phyloP scores from a whole-genome alignment of 2,113 vertebrate genomes.

The Sterrhoptilus dennistouni region DNA sequence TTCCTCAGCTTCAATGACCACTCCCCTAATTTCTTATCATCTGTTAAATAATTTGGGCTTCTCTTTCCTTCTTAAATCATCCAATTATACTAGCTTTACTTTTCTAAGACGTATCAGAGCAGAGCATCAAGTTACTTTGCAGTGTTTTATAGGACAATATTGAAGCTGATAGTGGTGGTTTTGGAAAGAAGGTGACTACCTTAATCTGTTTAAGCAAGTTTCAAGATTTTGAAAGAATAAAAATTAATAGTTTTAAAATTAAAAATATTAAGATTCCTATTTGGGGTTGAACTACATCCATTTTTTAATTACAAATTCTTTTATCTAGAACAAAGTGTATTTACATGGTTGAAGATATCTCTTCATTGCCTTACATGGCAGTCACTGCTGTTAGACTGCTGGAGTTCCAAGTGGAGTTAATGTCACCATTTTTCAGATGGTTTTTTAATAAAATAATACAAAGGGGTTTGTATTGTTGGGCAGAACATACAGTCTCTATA shows the following conservation, averaged over 20 bases:
- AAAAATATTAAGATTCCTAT: not conserved
- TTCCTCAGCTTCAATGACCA: not conserved
- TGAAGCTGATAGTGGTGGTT: not conserved
- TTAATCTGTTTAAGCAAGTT: not conserved
- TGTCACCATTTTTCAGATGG: not conserved
- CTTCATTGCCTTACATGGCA: not conserved
- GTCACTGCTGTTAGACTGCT: not conserved
- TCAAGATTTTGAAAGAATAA: not conserved
- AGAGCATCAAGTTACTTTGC: not conserved
- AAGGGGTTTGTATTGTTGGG: not conserved
- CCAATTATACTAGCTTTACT: not conserved
- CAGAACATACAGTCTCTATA: not conserved
- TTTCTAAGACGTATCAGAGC: not conserved
- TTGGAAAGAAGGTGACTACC: not conserved
- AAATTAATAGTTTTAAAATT: not conserved
- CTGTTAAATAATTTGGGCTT: not conserved
- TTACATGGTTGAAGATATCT: not conserved
- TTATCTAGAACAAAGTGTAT: not conserved
- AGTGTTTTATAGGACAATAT: not conserved
- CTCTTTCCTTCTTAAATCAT: constrained; percentile 17
- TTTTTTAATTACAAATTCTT: not conserved
- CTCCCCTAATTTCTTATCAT: not conserved
- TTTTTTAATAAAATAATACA: not conserved
- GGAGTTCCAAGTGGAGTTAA: not conserved
- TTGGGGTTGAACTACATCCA: not conserved